Evolutionary conservation across 2,888 invertebrate species (phyloP).

Genomic region (Nymphalis polychloros): DNA sequence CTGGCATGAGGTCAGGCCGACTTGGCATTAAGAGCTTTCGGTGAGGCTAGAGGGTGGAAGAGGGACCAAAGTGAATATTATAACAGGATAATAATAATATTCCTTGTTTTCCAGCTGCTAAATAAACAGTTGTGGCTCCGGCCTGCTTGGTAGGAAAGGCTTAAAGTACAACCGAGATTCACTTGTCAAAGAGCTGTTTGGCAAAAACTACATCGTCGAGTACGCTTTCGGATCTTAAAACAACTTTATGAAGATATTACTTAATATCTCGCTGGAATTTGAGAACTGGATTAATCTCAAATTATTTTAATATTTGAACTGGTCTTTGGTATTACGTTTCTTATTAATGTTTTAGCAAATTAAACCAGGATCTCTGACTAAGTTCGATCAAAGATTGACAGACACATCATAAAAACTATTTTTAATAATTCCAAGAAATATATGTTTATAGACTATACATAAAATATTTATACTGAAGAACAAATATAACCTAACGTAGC

Average conservation of each 20-base stretch:
- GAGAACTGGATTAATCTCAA: not conserved
- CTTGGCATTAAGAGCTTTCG: constrained; percentile 80
- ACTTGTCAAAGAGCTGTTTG: constrained; percentile 31
- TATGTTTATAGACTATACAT: too few relatives aligned
- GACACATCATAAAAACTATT: too few relatives aligned
- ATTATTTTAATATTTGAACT: not conserved
- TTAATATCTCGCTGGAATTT: not conserved
- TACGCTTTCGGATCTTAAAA: constrained; percentile 9
- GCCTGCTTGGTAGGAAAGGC: constrained; percentile 37
- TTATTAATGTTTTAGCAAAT: too few relatives aligned
- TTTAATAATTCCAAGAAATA: too few relatives aligned
- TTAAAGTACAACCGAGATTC: constrained; percentile 38
- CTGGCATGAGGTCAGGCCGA: constrained; percentile 78
- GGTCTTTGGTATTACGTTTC: not conserved
- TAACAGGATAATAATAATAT: constrained; percentile 65
- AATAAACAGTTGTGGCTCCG: constrained; percentile 44
- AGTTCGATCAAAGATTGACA: too few relatives aligned
- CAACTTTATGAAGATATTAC: not conserved
- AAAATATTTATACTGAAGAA: too few relatives aligned
- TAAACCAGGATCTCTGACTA: too few relatives aligned
- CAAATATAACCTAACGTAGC: too few relatives aligned
- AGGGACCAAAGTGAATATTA: constrained; percentile 78
- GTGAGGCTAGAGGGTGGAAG: constrained; percentile 57
- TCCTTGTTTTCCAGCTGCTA: constrained; percentile 50
- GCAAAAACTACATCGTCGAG: constrained; percentile 22